Evolutionary conservation across 2,797 vertebrate genomes (phyloP).

Genomic region (Catharus ustulatus): DNA sequence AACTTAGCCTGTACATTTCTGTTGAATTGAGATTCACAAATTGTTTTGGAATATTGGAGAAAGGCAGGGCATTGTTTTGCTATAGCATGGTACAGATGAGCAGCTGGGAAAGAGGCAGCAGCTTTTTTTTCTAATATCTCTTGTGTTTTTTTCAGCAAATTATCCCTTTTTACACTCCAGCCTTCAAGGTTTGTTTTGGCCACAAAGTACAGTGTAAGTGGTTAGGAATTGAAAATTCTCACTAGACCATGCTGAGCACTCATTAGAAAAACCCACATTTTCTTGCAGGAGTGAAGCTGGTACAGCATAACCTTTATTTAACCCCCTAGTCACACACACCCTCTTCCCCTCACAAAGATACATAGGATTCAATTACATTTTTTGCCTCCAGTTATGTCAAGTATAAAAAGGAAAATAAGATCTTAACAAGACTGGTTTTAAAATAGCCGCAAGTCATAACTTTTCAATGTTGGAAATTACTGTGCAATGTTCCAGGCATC

Average conservation of each 20-base stretch:
- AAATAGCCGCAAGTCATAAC: conserved; percentile 26
- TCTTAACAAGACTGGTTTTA: conserved; percentile 36
- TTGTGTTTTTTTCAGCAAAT: not conserved
- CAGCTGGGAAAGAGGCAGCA: not conserved
- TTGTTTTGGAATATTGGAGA: not conserved
- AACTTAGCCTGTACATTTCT: not conserved
- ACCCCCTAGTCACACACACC: not conserved
- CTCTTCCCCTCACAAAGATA: not conserved
- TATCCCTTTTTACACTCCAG: not conserved
- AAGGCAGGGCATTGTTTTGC: not conserved
- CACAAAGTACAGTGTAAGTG: not conserved
- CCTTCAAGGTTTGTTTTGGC: not conserved
- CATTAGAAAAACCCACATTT: not conserved
- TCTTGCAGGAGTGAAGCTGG: not conserved
- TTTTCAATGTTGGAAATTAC: conserved; percentile 36
- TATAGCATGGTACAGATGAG: not conserved
- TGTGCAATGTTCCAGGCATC: not conserved
- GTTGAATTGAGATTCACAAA: not conserved
- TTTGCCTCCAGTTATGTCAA: conserved; percentile 38
- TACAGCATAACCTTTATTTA: conserved; percentile 22
- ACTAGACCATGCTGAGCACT: not conserved
- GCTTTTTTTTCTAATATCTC: not conserved
- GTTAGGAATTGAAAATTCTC: not conserved
- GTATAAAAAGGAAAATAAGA: conserved; percentile 44
- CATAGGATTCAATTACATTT: conserved; percentile 24